Conservation (phyloP, 2,888 invertebrate species). For the Plusia festucae region DNA sequence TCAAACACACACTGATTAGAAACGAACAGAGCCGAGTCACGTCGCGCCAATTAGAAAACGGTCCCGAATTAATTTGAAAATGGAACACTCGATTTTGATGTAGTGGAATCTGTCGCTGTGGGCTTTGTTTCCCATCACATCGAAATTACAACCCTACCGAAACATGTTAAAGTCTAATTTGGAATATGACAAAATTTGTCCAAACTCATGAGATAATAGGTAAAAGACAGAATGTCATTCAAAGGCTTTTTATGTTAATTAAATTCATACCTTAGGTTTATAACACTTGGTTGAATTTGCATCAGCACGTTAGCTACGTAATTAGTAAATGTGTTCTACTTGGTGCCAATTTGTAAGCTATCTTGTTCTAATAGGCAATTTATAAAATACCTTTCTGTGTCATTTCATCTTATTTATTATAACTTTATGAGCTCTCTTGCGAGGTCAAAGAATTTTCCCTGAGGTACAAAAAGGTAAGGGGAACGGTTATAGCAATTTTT, state of each 20-base stretch:
- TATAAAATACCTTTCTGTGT: constrained; percentile 49
- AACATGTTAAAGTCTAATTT: constrained; percentile 42
- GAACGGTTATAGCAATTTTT: constrained; percentile 38
- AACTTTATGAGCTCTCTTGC: constrained; percentile 37
- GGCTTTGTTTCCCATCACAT: constrained; percentile 48
- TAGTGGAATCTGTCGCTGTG: constrained; percentile 81
- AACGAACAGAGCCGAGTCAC: constrained; percentile 80
- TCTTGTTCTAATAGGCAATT: constrained; percentile 56
- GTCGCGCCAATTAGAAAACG: constrained; percentile 88
- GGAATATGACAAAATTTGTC: constrained; percentile 25
- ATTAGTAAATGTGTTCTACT: constrained; percentile 70
- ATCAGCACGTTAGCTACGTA: constrained; percentile 47
- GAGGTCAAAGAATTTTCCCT: constrained; percentile 26
- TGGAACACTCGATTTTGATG: constrained; percentile 88
- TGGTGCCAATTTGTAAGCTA: constrained; percentile 59
- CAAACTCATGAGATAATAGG: constrained; percentile 61
- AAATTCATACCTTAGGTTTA: constrained; percentile 57
- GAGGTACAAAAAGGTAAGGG: constrained; percentile 11
- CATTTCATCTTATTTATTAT: constrained; percentile 45
- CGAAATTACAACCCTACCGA: constrained; percentile 48
- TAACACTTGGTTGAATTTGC: constrained; percentile 49
- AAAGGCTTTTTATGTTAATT: constrained; percentile 55
- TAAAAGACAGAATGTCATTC: constrained; percentile 69
- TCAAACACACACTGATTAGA: constrained; percentile 83
- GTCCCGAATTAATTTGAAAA: constrained; percentile 87